Percentiles rank a stretch among this genome's conserved stretches.
Evolutionary conservation across 2,888 invertebrate species (phyloP).

Genomic region (Disparrhopalites patrizii): DNA sequence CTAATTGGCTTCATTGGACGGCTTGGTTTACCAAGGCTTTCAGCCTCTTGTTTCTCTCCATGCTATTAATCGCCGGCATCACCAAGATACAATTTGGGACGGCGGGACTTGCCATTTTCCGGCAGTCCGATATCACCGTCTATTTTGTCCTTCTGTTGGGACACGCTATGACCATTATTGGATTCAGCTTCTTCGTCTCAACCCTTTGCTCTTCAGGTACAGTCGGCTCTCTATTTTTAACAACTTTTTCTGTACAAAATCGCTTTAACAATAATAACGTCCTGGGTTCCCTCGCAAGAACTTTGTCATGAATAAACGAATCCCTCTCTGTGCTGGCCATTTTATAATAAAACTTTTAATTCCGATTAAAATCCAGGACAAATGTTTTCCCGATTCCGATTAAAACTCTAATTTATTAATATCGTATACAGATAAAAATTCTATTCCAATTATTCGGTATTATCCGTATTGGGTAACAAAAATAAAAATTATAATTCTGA

Average conservation of each 20-base stretch:
- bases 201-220: conserved; percentile 62
- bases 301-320: too few species aligned
- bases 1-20: conserved; percentile 77
- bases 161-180: conserved; percentile 67
- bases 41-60: conserved; percentile 60
- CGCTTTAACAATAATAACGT: too few species aligned
- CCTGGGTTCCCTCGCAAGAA: too few species aligned
- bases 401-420: too few species aligned
- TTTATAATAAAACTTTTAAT: too few species aligned
- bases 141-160: conserved; percentile 67
- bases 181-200: conserved; percentile 74
- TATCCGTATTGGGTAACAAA: too few species aligned
- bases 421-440: too few species aligned
- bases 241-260: not conserved
- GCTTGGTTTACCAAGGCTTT: conserved; percentile 81
- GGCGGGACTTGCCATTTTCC: conserved; percentile 61
- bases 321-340: too few species aligned
- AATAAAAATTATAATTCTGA: too few species aligned
- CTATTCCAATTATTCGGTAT: too few species aligned
- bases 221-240: not conserved
- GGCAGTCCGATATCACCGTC: conserved; percentile 63
- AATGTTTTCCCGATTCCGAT: too few species aligned
- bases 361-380: too few species aligned
- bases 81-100: not conserved
- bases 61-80: not conserved